Evolutionary conservation across 2,888 invertebrate genomes (phyloP).

Genomic region (Diloba caeruleocephala): DNA sequence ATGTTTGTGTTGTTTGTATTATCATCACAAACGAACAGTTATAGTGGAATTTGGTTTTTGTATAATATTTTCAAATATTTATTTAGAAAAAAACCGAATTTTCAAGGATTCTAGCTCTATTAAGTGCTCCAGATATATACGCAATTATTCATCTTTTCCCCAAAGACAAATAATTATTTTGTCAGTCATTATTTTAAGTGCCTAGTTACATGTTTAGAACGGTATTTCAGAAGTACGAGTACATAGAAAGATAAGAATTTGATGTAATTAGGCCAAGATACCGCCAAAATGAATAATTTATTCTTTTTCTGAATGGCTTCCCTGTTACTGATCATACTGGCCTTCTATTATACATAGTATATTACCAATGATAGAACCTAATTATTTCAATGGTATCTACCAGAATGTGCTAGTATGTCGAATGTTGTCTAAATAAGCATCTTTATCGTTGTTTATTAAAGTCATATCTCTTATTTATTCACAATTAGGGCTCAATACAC

Average conservation of each 20-base stretch:
- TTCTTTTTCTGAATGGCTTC: constrained; percentile 31
- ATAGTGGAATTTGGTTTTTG: too few relatives aligned
- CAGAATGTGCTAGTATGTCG: constrained; percentile 5
- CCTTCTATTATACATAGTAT: constrained; percentile 27
- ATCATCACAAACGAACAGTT: neutral
- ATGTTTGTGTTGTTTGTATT: neutral
- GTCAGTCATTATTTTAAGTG: too few relatives aligned
- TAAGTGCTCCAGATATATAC: too few relatives aligned
- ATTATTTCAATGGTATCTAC: constrained; percentile 31
- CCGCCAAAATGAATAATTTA: constrained; percentile 31
- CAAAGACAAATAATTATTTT: too few relatives aligned
- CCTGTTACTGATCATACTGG: constrained; percentile 13
- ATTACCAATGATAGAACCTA: too few relatives aligned
- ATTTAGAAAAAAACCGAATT: too few relatives aligned
- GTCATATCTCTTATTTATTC: constrained; percentile 9
- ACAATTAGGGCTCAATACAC: neutral
- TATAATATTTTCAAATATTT: too few relatives aligned
- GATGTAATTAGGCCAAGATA: neutral
- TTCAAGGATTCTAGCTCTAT: too few relatives aligned
- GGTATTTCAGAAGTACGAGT: too few relatives aligned
- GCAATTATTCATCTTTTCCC: too few relatives aligned
- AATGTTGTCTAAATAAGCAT: constrained; percentile 12
- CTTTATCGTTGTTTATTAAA: constrained; percentile 17
- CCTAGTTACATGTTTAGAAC: too few relatives aligned
- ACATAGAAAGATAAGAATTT: too few relatives aligned